These are phyloP conservation scores for Aphis craccivora DNA, from an alignment of 1,140 invertebrate genomes.

Conservation along the genomic window DNA sequence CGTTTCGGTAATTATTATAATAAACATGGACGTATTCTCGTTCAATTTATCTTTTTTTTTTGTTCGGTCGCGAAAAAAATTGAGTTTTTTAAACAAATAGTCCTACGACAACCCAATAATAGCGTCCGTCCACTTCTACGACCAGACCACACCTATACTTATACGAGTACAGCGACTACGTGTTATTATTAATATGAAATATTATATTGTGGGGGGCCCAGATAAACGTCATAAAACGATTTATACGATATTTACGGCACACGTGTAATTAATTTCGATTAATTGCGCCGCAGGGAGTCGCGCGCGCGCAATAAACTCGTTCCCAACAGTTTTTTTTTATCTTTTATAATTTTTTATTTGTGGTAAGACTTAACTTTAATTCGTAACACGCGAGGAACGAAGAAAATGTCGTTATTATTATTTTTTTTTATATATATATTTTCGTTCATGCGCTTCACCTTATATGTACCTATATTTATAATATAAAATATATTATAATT, in stretches of 20 bases:
- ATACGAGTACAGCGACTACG: not conserved
- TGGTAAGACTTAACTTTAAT: not conserved
- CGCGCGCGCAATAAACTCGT: not conserved
- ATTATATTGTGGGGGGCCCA: not conserved
- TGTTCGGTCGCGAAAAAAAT: slow-evolving; percentile 10
- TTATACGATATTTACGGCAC: not conserved
- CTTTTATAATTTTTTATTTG: not conserved
- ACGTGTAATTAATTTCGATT: slow-evolving; percentile 43
- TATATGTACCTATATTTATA: not conserved
- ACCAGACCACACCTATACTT: slow-evolving; percentile 38
- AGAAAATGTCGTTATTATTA: not conserved
- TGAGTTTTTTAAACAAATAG: slow-evolving; percentile 32
- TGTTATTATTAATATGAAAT: slow-evolving; percentile 6
- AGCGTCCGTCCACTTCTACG: not conserved
- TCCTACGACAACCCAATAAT: slow-evolving; percentile 31
- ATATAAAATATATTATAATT: not conserved
- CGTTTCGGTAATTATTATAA: slow-evolving; percentile 37
- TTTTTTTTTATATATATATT: not conserved
- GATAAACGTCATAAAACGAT: slow-evolving; percentile 13
- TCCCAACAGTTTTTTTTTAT: not conserved
- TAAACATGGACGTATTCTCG: not conserved
- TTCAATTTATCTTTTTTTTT: slow-evolving; percentile 5
- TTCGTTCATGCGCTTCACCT: not conserved
- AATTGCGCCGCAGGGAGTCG: slow-evolving; percentile 33
- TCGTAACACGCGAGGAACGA: too few relatives aligned